These are phyloP conservation scores for Sinocyclocheilus anophthalmus DNA, from an alignment of 2,113 vertebrate species.

Conservation along the genomic window DNA sequence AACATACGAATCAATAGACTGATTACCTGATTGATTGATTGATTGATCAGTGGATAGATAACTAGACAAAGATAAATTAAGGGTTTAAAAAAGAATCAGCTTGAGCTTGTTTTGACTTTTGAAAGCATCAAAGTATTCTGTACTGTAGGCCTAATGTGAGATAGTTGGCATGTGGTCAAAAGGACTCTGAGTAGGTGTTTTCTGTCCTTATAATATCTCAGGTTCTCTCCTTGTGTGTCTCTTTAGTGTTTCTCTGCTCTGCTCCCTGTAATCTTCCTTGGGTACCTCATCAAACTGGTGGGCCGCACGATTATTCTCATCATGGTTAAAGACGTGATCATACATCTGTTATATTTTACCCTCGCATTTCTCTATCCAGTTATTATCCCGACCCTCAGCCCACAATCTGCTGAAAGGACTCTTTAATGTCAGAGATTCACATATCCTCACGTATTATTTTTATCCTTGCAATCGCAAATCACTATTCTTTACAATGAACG, in stretches of 20 bases:
- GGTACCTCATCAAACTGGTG: slow-evolving; percentile 19
- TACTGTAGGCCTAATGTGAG: background rate
- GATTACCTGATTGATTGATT: background rate
- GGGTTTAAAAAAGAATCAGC: background rate
- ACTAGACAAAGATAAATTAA: background rate
- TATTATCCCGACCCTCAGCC: background rate
- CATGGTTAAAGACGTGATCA: slow-evolving; percentile 3
- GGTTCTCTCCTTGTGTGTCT: background rate
- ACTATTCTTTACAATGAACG: background rate
- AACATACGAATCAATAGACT: background rate
- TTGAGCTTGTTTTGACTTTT: background rate
- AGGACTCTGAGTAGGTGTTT: background rate
- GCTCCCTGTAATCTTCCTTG: slow-evolving; percentile 11
- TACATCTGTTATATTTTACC: slow-evolving; percentile 30
- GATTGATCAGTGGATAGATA: background rate
- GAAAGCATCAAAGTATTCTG: background rate
- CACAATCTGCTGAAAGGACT: slow-evolving; percentile 12
- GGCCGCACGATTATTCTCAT: slow-evolving; percentile 5
- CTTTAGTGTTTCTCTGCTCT: background rate
- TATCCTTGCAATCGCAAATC: slow-evolving; percentile 6
- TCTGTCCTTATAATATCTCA: background rate
- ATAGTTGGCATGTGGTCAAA: slow-evolving; percentile 16
- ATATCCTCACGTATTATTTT: slow-evolving; percentile 13
- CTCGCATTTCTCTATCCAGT: slow-evolving; percentile 27
- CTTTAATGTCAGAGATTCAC: slow-evolving; percentile 28